phyloP scores from a whole-genome alignment of 1,140 invertebrate species.

The Trichonephila clavata region DNA sequence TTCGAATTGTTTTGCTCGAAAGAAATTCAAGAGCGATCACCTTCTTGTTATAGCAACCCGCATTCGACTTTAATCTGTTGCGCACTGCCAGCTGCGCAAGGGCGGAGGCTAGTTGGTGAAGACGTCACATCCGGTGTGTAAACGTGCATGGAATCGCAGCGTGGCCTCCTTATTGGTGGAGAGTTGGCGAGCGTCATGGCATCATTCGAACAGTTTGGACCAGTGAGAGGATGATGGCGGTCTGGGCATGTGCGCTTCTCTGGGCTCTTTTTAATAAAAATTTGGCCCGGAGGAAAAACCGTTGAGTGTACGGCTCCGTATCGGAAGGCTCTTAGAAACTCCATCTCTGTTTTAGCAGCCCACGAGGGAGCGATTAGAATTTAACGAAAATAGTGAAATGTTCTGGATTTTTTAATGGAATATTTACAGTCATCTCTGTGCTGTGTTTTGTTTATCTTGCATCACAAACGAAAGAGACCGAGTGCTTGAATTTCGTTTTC shows the following conservation, averaged over 20 bases:
- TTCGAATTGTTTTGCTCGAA: not conserved
- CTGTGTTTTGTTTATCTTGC: too few species aligned
- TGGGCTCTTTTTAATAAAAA: slow-evolving; percentile 37
- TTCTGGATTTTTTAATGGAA: too few species aligned
- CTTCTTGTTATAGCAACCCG: slow-evolving; percentile 23
- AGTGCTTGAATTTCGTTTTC: too few species aligned
- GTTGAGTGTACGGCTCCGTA: not conserved
- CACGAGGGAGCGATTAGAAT: too few species aligned
- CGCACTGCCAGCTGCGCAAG: slow-evolving; percentile 72
- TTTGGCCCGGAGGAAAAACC: slow-evolving; percentile 6
- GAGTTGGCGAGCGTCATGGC: slow-evolving; percentile 62
- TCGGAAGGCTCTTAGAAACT: too few species aligned
- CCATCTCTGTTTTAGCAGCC: too few species aligned
- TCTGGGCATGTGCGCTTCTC: slow-evolving; percentile 49
- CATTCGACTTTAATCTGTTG: slow-evolving; percentile 59
- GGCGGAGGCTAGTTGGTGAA: slow-evolving; percentile 63
- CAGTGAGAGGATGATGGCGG: slow-evolving; percentile 25
- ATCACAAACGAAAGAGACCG: too few species aligned
- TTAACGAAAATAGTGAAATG: too few species aligned
- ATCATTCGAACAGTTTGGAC: slow-evolving; percentile 33
- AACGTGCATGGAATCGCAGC: slow-evolving; percentile 36
- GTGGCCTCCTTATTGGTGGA: slow-evolving; percentile 43
- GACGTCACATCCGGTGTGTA: slow-evolving; percentile 73
- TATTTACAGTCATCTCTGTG: too few species aligned
- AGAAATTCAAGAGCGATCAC: not conserved